Percentiles rank a stretch among this genome's conserved stretches.
phyloP scores from a whole-genome alignment of 1,140 invertebrate species.

The Bombus sibiricus region DNA sequence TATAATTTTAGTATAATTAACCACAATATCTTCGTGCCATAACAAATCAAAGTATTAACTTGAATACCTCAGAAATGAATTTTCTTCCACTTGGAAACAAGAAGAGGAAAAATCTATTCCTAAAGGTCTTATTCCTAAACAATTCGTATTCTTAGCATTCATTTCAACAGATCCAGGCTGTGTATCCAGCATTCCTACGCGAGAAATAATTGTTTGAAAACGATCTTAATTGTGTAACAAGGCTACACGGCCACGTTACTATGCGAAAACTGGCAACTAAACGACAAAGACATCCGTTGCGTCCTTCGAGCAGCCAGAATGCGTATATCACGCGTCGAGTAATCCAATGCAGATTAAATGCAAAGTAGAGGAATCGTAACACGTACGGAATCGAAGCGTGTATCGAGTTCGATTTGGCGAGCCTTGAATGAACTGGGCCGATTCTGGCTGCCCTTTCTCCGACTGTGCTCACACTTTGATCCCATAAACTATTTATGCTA shows the following conservation, averaged over 20 bases:
- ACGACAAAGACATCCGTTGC: not conserved
- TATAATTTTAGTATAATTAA: too few relatives aligned
- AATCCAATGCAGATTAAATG: constrained; percentile 8
- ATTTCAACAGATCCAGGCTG: not conserved
- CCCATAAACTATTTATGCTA: constrained; percentile 66
- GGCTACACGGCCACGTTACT: not conserved
- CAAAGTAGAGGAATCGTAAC: not conserved
- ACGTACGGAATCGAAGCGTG: constrained; percentile 9
- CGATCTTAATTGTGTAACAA: not conserved
- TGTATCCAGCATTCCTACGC: not conserved
- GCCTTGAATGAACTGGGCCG: constrained; percentile 53
- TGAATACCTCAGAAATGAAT: too few relatives aligned
- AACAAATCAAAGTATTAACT: too few relatives aligned
- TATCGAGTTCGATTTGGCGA: constrained; percentile 24
- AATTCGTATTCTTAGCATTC: too few relatives aligned
- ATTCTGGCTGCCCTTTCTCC: constrained; percentile 58
- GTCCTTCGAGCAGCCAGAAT: constrained; percentile 22
- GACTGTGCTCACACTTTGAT: constrained; percentile 22
- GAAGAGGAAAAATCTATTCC: too few relatives aligned
- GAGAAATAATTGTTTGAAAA: constrained; percentile 4
- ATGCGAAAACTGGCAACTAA: constrained; percentile 1
- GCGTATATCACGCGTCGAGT: constrained; percentile 18
- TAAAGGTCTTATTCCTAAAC: too few relatives aligned
- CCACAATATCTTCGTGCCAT: too few relatives aligned
- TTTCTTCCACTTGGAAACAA: too few relatives aligned